Evolutionary conservation across 2,113 vertebrate genomes (phyloP), one percentile per base, ranked within the genome.

Genomic region (human): DNA sequence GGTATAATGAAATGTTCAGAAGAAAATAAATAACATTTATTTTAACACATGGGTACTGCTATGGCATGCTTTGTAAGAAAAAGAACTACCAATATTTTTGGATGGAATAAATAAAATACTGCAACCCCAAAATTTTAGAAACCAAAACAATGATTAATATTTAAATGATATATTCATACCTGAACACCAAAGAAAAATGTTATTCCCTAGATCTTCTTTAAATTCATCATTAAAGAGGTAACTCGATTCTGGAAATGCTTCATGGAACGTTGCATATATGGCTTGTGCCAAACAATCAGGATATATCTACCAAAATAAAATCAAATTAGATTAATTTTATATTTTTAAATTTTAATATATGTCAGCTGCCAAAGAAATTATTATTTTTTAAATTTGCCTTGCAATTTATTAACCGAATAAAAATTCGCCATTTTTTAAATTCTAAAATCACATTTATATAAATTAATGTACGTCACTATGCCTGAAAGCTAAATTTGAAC

Each of bases 161-260:
- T 83, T 89, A 97, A 95, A 90, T 86, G 40, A 79, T 0, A 61
- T 81, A 70, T 23, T 57, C 96, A 50, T 98, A 99, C 98, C 98
- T 99, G 98, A 98, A 90, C 98, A 45, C 98, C 98, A 99, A 61
- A 98, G 93, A 80, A 95, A 98, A 97, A 98, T 96, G 55, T 97
- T 96, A 87, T 97, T 97, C 81, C 98, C 81, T 76, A 98, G 91
- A 70, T 98, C 95, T 92, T 98, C 95, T 96, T 98, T 98, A 97
- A 98, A 98, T 90, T 96, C 85, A 95, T 97, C 93, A 97, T 97
- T 96, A 97, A 99, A 98, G 84, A 43, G 55, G 43, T 87, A 11
- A 80, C 75, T 40, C 30, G 97, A 98, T 81, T 98, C 92, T 95
- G 98, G 98, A 97, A 99, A 98, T 68, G 98, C 96, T 98, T 97